Percentiles rank a stretch among this genome's conserved stretches.
These are phyloP conservation scores for Eulemur rufifrons DNA, from an alignment of 2,113 vertebrate genomes.

Conservation along the genomic window DNA sequence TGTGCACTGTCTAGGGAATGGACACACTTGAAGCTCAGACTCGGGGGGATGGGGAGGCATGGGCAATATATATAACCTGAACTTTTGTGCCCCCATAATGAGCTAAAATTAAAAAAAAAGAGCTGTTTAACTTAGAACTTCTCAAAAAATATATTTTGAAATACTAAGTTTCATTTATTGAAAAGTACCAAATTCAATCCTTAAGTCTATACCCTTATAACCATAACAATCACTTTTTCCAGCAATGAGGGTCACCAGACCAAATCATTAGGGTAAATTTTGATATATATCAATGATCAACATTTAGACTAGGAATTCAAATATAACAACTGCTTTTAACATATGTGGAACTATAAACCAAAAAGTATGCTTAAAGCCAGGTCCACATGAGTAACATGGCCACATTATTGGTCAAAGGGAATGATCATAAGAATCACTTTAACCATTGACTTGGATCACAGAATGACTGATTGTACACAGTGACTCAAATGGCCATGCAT, in stretches of 20 bases:
- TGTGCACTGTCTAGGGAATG: too few relatives aligned
- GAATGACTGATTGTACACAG: background rate
- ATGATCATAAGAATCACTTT: background rate
- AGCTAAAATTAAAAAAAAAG: background rate
- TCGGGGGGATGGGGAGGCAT: too few relatives aligned
- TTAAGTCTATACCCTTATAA: conserved; percentile 7
- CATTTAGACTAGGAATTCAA: conserved; percentile 26
- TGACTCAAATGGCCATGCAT: background rate
- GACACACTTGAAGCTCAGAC: too few relatives aligned
- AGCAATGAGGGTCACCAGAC: background rate
- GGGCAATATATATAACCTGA: too few relatives aligned
- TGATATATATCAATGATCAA: background rate
- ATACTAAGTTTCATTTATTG: conserved; percentile 39
- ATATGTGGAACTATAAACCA: conserved; percentile 28
- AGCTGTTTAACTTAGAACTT: conserved; percentile 69
- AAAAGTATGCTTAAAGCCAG: conserved; percentile 20
- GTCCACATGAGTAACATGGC: background rate
- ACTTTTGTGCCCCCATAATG: too few relatives aligned
- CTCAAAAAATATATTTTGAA: conserved; percentile 58
- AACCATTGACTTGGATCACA: background rate
- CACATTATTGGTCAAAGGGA: background rate
- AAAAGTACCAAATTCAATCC: conserved; percentile 33
- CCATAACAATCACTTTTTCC: conserved; percentile 13
- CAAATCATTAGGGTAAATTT: conserved; percentile 23
- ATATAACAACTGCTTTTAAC: conserved; percentile 22